Evolutionary conservation across 2,797 vertebrate genomes (phyloP).

Genomic region (Melanotaenia pygmaea): DNA sequence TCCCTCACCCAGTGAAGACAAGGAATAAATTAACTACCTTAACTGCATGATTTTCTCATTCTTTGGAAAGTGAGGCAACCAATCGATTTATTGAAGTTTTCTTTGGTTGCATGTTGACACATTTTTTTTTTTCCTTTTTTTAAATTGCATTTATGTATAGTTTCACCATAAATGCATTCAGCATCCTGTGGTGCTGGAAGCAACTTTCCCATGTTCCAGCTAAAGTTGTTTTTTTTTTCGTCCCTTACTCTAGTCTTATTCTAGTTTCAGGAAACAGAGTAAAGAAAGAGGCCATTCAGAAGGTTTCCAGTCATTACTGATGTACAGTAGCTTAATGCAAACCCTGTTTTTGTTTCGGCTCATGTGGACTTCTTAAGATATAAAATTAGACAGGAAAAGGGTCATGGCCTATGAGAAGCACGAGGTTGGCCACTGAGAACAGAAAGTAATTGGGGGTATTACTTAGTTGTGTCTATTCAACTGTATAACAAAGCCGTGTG

Average conservation of each 20-base stretch:
- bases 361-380: constrained; percentile 63
- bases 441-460: constrained; percentile 64
- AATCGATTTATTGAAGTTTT: constrained; percentile 49
- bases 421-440: constrained; percentile 48
- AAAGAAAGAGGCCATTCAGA: constrained; percentile 52
- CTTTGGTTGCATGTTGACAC: constrained; percentile 24
- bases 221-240: constrained; percentile 4
- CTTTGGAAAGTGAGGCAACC: constrained; percentile 45
- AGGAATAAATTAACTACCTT: constrained; percentile 76
- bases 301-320: constrained; percentile 62
- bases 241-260: constrained; percentile 1
- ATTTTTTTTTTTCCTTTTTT: not conserved
- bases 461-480: constrained; percentile 54
- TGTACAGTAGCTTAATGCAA: constrained; percentile 40
- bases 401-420: constrained; percentile 46
- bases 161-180: constrained; percentile 8
- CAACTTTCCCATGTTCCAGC: constrained; percentile 18
- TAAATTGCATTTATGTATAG: not conserved
- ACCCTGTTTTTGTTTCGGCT: constrained; percentile 61
- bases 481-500: constrained; percentile 38
- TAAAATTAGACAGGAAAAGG: constrained; percentile 71
- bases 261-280: constrained; percentile 50
- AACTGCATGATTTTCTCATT: constrained; percentile 73
- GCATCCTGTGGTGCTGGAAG: constrained; percentile 3
- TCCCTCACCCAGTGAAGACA: constrained; percentile 67